Evolutionary conservation across 2,113 vertebrate genomes (phyloP).

Genomic region (Xiphophorus hellerii): DNA sequence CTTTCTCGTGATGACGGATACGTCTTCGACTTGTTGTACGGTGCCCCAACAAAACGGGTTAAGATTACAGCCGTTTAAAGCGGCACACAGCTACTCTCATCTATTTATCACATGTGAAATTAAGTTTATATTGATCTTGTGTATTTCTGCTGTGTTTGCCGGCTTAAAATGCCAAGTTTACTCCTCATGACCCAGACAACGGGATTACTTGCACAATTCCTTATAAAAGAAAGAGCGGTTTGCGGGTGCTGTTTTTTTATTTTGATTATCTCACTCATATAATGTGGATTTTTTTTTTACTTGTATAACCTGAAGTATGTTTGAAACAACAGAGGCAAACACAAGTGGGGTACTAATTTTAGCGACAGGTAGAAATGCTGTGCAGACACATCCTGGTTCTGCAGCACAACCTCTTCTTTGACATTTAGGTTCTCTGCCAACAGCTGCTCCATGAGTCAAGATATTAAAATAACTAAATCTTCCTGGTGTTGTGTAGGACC

Average conservation of each 20-base stretch:
- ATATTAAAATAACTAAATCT: neutral
- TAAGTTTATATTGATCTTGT: neutral
- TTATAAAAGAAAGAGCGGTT: too few species aligned
- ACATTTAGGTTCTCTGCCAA: neutral
- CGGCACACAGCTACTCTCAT: neutral
- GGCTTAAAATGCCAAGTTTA: neutral
- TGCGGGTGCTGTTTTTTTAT: too few species aligned
- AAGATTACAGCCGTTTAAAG: neutral
- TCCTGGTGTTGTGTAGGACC: neutral
- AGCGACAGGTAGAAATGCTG: neutral
- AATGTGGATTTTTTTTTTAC: too few species aligned
- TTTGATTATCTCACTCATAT: too few species aligned
- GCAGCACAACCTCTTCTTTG: neutral
- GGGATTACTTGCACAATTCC: neutral
- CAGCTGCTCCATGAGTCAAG: neutral
- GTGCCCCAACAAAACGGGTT: neutral
- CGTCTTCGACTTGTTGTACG: slow-evolving; percentile 8
- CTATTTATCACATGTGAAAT: neutral
- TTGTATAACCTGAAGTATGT: neutral
- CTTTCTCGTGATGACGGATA: slow-evolving; percentile 43
- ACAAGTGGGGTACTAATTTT: neutral
- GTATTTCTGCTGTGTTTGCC: neutral
- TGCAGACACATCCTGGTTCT: neutral
- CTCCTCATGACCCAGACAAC: neutral
- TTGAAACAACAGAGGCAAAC: neutral